These are phyloP conservation scores for Carassius auratus DNA, from an alignment of 2,113 vertebrate species.

Conservation along the genomic window DNA sequence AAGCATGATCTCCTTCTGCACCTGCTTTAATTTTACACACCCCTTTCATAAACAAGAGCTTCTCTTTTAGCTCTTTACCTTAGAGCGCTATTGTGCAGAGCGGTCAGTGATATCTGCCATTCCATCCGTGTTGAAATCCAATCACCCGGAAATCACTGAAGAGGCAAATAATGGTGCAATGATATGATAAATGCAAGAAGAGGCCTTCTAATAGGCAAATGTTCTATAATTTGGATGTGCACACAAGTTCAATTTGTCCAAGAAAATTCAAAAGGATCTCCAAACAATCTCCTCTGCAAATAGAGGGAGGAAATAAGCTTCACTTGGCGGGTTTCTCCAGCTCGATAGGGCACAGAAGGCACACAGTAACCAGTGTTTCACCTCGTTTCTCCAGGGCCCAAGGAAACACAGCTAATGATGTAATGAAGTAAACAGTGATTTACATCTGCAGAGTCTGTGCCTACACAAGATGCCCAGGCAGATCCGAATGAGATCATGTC, in stretches of 20 bases:
- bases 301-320: slow-evolving; percentile 19
- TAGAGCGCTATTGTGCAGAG: no score
- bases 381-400: slow-evolving; percentile 37
- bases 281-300: background rate
- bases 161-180: no score
- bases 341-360: slow-evolving; percentile 20
- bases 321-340: background rate
- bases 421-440: slow-evolving; percentile 31
- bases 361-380: slow-evolving; percentile 11
- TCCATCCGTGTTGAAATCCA: no score
- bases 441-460: slow-evolving; percentile 49
- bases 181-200: no score
- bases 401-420: slow-evolving; percentile 27
- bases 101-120: no score
- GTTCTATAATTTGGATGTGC: no score
- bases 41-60: no score
- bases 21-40: no score
- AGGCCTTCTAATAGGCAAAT: no score
- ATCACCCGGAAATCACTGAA: no score
- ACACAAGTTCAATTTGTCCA: background rate
- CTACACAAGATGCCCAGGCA: slow-evolving; percentile 50
- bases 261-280: slow-evolving; percentile 3
- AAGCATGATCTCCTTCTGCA: no score
- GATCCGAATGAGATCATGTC: slow-evolving; percentile 57
- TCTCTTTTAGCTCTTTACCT: no score